Conservation (phyloP, 2,113 vertebrate species). For the Uria lomvia region DNA sequence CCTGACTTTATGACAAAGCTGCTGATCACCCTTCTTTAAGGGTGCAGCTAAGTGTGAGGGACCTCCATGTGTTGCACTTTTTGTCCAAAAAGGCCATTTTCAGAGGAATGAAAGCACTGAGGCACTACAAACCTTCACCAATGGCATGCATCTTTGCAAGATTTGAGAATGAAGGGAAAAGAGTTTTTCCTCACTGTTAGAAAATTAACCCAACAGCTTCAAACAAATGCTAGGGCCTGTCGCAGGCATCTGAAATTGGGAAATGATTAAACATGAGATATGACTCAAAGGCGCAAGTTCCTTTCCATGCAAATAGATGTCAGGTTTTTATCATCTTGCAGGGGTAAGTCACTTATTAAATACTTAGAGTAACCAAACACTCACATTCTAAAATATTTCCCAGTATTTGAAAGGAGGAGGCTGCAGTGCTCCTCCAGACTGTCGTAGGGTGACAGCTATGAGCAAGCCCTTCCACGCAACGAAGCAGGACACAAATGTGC, state of each 20-base stretch:
- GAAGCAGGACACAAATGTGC: not conserved
- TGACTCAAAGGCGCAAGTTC: not conserved
- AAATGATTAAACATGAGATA: not conserved
- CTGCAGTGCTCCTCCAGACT: not conserved
- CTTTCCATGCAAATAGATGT: not conserved
- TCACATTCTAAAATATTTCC: not conserved
- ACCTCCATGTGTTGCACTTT: not conserved
- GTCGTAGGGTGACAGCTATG: fast-evolving
- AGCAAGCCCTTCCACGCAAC: not conserved
- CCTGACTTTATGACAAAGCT: not conserved
- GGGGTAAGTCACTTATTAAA: not conserved
- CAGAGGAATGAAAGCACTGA: not conserved
- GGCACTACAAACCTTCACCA: not conserved
- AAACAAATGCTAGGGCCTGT: fast-evolving
- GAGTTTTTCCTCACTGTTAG: not conserved
- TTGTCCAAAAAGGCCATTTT: not conserved
- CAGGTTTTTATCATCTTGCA: not conserved
- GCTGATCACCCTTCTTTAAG: not conserved
- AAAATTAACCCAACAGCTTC: not conserved
- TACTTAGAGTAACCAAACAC: not conserved
- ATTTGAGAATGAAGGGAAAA: not conserved
- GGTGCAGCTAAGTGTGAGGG: not conserved
- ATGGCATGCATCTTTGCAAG: not conserved
- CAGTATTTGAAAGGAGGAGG: not conserved
- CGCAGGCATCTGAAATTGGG: not conserved